Evolutionary conservation across 2,797 vertebrate species (phyloP).

Genomic region (Denticeps clupeoides): DNA sequence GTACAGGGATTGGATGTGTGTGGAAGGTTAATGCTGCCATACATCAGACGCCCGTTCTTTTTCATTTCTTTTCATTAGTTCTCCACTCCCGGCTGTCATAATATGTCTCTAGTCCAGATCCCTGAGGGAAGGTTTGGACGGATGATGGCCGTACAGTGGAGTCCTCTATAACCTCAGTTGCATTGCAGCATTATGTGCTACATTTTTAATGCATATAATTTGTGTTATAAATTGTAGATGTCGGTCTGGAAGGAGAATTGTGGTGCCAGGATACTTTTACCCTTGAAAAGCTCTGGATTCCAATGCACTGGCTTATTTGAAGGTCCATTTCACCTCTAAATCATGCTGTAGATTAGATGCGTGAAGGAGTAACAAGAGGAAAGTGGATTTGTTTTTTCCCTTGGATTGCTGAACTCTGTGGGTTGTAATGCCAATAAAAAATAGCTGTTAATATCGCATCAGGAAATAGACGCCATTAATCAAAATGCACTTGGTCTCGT

Average conservation of each 20-base stretch:
- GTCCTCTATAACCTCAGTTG: too few relatives aligned
- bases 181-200: too few relatives aligned
- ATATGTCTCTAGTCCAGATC: conserved; percentile 20
- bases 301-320: conserved; percentile 35
- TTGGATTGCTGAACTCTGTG: conserved; percentile 5
- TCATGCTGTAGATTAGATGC: conserved; percentile 47
- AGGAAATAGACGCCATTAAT: conserved; percentile 31
- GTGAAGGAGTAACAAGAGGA: too few relatives aligned
- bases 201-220: too few relatives aligned
- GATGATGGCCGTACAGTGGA: too few relatives aligned
- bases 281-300: too few relatives aligned
- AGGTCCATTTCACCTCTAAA: conserved; percentile 35
- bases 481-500: too few relatives aligned
- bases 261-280: too few relatives aligned
- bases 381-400: too few relatives aligned
- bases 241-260: too few relatives aligned
- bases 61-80: conserved; percentile 40
- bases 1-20: not conserved
- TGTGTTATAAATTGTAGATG: too few relatives aligned
- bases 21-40: not conserved
- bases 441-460: conserved; percentile 33
- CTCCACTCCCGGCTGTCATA: conserved; percentile 33
- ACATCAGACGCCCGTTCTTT: conserved; percentile 21
- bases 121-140: conserved; percentile 12
- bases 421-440: conserved; percentile 22